Percentiles rank a stretch among this genome's conserved stretches.
phyloP scores from a whole-genome alignment of 30 jellyfish, hydroid and myxozoan genomes.

The Aurelia aurita region DNA sequence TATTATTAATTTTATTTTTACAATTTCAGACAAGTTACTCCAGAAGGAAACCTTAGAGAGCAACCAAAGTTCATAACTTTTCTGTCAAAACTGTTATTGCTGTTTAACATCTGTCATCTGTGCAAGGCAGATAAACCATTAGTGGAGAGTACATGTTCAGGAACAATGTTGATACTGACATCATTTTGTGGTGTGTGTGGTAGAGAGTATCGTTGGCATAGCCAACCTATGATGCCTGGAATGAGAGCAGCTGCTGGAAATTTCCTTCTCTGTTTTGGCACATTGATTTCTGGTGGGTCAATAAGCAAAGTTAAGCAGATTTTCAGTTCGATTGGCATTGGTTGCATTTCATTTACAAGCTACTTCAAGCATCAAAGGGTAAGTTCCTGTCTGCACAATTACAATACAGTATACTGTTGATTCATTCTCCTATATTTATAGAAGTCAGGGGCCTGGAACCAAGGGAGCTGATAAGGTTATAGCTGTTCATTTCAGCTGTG shows the following conservation, averaged over 20 bases:
- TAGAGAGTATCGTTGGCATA: conserved; percentile 36
- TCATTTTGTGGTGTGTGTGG: conserved; percentile 54
- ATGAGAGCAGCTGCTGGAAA: conserved; percentile 56
- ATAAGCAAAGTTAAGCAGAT: conserved; percentile 43
- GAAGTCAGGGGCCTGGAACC: too few relatives aligned
- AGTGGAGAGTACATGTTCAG: conserved; percentile 42
- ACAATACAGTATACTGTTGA: conserved; percentile 1
- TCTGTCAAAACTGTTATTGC: conserved; percentile 42
- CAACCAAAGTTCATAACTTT: conserved; percentile 52
- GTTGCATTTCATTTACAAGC: conserved; percentile 33
- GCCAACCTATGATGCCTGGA: conserved; percentile 54
- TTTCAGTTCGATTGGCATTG: conserved; percentile 43
- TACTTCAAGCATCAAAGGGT: conserved; percentile 59
- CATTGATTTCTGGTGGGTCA: conserved; percentile 45
- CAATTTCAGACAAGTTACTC: conserved; percentile 30
- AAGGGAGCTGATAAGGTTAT: too few relatives aligned
- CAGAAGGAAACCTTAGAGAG: conserved; percentile 41
- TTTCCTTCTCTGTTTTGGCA: conserved; percentile 46
- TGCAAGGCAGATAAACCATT: conserved; percentile 56
- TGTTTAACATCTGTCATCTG: conserved; percentile 44
- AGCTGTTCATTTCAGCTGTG: too few relatives aligned
- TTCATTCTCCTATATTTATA: too few relatives aligned
- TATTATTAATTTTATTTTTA: not conserved
- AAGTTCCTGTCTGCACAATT: not conserved
- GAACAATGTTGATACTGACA: conserved; percentile 33